These are phyloP conservation scores for Austrofundulus limnaeus DNA, from an alignment of 2,113 vertebrate genomes.

Conservation along the genomic window DNA sequence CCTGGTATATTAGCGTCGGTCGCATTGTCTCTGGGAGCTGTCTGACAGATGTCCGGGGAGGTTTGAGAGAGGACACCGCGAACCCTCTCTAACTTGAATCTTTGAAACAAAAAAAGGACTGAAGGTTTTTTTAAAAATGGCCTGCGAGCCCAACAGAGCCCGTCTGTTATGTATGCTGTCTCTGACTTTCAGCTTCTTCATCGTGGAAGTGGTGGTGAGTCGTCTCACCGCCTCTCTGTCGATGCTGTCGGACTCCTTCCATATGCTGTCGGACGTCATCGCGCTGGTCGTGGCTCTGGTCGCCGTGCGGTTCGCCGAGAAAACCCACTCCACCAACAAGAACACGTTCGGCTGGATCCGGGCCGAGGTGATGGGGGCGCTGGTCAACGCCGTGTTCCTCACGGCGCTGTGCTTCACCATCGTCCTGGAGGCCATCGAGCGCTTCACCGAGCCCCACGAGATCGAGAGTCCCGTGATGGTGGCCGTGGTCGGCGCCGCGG, in stretches of 20 bases:
- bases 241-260: constrained; percentile 98
- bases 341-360: constrained; percentile 99
- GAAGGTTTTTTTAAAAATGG: constrained; percentile 59
- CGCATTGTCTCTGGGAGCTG: constrained; percentile 57
- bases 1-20: constrained; percentile 18
- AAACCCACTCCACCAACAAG: constrained; percentile 92
- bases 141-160: constrained; percentile 83
- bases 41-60: constrained; percentile 18
- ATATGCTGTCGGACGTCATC: constrained; percentile 98
- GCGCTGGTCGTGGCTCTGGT: constrained; percentile 93
- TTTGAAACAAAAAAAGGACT: neutral
- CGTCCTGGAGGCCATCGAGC: constrained; percentile 92
- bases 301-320: constrained; percentile 93
- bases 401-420: constrained; percentile 98
- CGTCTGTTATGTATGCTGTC: constrained; percentile 93
- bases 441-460: constrained; percentile 91
- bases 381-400: constrained; percentile 97
- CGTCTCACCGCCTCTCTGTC: constrained; percentile 90
- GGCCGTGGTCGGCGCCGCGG: constrained; percentile 86
- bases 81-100: constrained; percentile 13
- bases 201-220: constrained; percentile 95
- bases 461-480: constrained; percentile 88
- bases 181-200: constrained; percentile 92
- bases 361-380: constrained; percentile 97
- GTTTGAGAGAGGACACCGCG: neutral